These are phyloP conservation scores for Haliaeetus leucogaster DNA, from an alignment of 2,113 vertebrate species.

Conservation along the genomic window DNA sequence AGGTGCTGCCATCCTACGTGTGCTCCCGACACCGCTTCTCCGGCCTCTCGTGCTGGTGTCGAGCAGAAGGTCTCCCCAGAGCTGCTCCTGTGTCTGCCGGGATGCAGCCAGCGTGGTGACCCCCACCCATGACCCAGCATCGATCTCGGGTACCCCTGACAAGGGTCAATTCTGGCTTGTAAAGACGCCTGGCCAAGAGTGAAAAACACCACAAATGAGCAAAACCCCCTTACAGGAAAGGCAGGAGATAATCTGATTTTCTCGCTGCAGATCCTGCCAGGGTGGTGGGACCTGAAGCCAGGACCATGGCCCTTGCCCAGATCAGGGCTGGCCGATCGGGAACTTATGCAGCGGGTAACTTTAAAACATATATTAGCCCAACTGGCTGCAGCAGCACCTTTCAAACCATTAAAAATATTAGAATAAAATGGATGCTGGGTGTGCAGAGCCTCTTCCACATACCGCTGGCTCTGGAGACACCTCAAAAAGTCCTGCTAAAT, in stretches of 20 bases:
- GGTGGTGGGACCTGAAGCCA: background rate
- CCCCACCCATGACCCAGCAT: background rate
- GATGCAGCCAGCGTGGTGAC: background rate
- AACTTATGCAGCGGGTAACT: background rate
- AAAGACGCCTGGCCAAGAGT: background rate
- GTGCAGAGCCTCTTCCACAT: background rate
- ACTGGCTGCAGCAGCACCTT: background rate
- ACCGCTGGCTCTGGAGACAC: rapidly evolving
- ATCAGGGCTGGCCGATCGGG: rapidly evolving
- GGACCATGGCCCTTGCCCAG: background rate
- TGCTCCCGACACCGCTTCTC: background rate
- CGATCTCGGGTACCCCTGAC: rapidly evolving
- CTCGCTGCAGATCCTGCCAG: background rate
- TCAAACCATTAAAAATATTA: background rate
- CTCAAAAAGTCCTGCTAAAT: background rate
- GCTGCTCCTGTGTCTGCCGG: background rate
- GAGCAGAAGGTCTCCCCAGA: background rate
- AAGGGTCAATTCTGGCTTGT: background rate
- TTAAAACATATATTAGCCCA: background rate
- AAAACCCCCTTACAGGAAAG: background rate
- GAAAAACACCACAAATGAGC: background rate
- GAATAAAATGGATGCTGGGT: background rate
- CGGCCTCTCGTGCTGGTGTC: rapidly evolving
- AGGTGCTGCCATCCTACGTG: background rate
- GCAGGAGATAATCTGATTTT: background rate